These are phyloP conservation scores for Tanypteryx hageni DNA, from an alignment of 2,888 invertebrate species.

Conservation along the genomic window DNA sequence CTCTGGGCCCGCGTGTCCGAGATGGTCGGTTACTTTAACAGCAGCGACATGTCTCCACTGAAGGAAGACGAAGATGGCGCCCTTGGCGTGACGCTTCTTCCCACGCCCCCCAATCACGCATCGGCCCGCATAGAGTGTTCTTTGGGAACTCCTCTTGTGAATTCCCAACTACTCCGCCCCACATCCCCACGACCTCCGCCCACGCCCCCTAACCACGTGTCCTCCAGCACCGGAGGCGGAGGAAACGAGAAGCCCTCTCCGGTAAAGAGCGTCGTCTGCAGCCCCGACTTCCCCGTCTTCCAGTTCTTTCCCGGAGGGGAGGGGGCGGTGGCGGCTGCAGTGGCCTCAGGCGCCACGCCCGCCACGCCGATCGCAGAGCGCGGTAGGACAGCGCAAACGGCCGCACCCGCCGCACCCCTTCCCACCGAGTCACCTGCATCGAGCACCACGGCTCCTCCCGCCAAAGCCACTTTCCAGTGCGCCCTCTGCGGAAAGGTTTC, in stretches of 20 bases:
- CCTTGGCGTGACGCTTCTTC: constrained; percentile 73
- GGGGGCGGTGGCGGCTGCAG: constrained; percentile 68
- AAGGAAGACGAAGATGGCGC: constrained; percentile 69
- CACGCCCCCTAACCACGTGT: constrained; percentile 4
- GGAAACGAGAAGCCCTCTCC: constrained; percentile 69
- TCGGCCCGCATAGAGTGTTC: constrained; percentile 71
- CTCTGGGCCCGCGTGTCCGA: constrained; percentile 75
- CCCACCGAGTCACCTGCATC: constrained; percentile 34
- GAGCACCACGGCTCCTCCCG: constrained; percentile 35
- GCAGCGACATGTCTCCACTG: constrained; percentile 69
- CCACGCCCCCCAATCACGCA: constrained; percentile 73
- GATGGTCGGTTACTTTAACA: constrained; percentile 77
- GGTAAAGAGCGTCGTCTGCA: constrained; percentile 79
- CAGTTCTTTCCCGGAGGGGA: constrained; percentile 70
- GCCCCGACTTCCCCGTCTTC: constrained; percentile 78
- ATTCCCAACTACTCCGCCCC: background rate
- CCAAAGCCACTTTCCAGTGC: constrained; percentile 78
- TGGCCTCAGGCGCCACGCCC: constrained; percentile 45
- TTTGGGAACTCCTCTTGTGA: constrained; percentile 70
- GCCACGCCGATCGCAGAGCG: constrained; percentile 69
- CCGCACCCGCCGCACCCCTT: constrained; percentile 67
- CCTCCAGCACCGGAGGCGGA: constrained; percentile 64
- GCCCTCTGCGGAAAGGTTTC: constrained; percentile 86
- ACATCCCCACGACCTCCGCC: background rate
- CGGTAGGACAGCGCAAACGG: constrained; percentile 69